Percentiles rank a stretch among this genome's conserved stretches.
Evolutionary conservation across 92 coral and sea anemone genomes (phyloP).

Genomic region (Metridium senile): DNA sequence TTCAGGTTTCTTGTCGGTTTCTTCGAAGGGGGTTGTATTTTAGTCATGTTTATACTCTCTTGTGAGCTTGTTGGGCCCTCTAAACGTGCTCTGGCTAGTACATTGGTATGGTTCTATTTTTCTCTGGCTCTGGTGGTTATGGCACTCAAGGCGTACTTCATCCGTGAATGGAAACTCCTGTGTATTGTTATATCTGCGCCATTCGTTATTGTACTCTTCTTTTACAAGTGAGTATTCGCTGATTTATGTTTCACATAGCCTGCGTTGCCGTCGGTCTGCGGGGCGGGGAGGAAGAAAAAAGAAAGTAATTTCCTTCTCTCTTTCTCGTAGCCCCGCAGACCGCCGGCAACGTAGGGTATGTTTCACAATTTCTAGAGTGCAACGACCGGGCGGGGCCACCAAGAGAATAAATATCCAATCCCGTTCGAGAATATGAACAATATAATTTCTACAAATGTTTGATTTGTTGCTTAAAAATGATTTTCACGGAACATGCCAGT

Average conservation of each 20-base stretch:
- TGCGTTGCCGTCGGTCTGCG: neutral
- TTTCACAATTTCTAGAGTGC: no score
- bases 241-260: neutral
- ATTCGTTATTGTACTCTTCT: slow-evolving; percentile 58
- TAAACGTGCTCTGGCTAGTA: slow-evolving; percentile 63
- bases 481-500: no score
- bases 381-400: no score
- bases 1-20: slow-evolving; percentile 69
- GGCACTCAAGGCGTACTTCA: slow-evolving; percentile 65
- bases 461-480: no score
- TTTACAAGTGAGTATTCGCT: slow-evolving; percentile 81
- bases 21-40: slow-evolving; percentile 59
- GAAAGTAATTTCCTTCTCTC: no score
- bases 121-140: slow-evolving; percentile 52
- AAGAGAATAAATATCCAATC: no score
- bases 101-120: slow-evolving; percentile 76
- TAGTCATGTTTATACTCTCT: slow-evolving; percentile 62
- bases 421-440: no score
- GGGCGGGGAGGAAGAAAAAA: no score
- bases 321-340: no score
- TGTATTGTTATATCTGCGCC: slow-evolving; percentile 68
- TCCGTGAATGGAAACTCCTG: slow-evolving; percentile 71
- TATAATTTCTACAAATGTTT: no score
- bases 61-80: slow-evolving; percentile 79
- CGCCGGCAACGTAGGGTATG: no score